phyloP scores from a whole-genome alignment of 2,113 vertebrate genomes.

The Pholis gunnellus region DNA sequence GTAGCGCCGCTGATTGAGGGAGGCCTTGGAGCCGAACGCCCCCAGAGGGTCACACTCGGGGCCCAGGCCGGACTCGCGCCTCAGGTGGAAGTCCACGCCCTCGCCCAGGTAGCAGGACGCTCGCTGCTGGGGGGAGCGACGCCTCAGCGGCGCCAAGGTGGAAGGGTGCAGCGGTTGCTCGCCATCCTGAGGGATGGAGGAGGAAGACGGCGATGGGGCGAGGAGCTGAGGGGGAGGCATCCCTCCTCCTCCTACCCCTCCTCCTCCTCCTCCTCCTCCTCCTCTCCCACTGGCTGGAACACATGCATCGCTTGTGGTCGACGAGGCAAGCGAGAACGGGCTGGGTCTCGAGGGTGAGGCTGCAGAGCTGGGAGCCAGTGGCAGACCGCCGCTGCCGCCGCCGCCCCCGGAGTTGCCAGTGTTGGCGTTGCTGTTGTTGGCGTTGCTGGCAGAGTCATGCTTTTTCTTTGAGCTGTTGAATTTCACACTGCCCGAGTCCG shows the following conservation, averaged over 20 bases:
- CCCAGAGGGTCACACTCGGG: slow-evolving; percentile 73
- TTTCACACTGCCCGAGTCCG: slow-evolving; percentile 89
- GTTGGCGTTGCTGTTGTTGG: slow-evolving; percentile 83
- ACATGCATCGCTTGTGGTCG: slow-evolving; percentile 73
- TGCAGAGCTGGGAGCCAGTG: slow-evolving; percentile 54
- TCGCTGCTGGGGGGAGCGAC: slow-evolving; percentile 80
- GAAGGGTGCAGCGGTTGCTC: slow-evolving; percentile 70
- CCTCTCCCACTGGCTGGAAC: slow-evolving; percentile 70
- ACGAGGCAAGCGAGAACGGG: slow-evolving; percentile 74
- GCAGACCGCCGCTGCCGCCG: slow-evolving; percentile 48
- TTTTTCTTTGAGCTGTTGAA: slow-evolving; percentile 89
- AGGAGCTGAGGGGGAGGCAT: slow-evolving; percentile 69
- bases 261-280: slow-evolving; percentile 69
- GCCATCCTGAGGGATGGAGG: slow-evolving; percentile 58
- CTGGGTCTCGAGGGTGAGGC: slow-evolving; percentile 72
- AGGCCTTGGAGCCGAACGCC: slow-evolving; percentile 67
- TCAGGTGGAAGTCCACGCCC: slow-evolving; percentile 74
- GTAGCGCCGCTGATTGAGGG: slow-evolving; percentile 83
- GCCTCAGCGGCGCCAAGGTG: slow-evolving; percentile 77
- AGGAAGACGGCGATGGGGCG: slow-evolving; percentile 53
- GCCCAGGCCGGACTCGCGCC: slow-evolving; percentile 74
- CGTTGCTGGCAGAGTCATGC: slow-evolving; percentile 82
- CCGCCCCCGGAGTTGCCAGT: slow-evolving; percentile 55
- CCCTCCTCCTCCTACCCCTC: slow-evolving; percentile 67
- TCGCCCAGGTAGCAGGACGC: slow-evolving; percentile 81